Conservation (phyloP, 2,113 vertebrate genomes). For the Larimichthys polyactis region DNA sequence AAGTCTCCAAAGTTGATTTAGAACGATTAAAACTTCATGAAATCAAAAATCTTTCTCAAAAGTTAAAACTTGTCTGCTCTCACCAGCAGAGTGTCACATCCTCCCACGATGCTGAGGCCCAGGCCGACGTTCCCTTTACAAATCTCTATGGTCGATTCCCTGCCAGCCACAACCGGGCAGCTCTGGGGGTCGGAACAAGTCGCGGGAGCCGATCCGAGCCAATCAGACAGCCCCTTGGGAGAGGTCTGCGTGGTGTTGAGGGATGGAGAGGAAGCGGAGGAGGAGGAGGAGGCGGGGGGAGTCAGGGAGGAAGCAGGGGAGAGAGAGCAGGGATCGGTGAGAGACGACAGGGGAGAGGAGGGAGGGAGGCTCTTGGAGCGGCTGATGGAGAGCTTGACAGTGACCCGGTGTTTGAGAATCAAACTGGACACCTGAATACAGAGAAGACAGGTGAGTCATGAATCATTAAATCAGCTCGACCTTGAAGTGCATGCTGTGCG, state of each 20-base stretch:
- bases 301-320: conserved; percentile 31
- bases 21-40: not conserved
- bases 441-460: conserved; percentile 54
- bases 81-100: conserved; percentile 93
- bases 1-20: not conserved
- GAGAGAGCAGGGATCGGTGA: conserved; percentile 28
- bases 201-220: conserved; percentile 82
- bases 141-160: conserved; percentile 92
- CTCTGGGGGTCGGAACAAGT: conserved; percentile 86
- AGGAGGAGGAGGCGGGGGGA: conserved; percentile 23
- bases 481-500: conserved; percentile 40
- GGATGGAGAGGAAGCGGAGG: conserved; percentile 38
- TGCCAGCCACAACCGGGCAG: conserved; percentile 91
- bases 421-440: conserved; percentile 88
- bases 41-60: not conserved
- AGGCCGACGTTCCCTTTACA: conserved; percentile 92
- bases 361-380: conserved; percentile 52
- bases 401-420: conserved; percentile 84
- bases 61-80: conserved; percentile 31
- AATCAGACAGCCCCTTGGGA: conserved; percentile 77
- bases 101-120: conserved; percentile 95
- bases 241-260: conserved; percentile 27
- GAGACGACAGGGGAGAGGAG: conserved; percentile 20
- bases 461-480: conserved; percentile 63
- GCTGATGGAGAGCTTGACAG: conserved; percentile 86